Conservation (phyloP, 1,140 invertebrate species). For the Drosophila bocki region DNA sequence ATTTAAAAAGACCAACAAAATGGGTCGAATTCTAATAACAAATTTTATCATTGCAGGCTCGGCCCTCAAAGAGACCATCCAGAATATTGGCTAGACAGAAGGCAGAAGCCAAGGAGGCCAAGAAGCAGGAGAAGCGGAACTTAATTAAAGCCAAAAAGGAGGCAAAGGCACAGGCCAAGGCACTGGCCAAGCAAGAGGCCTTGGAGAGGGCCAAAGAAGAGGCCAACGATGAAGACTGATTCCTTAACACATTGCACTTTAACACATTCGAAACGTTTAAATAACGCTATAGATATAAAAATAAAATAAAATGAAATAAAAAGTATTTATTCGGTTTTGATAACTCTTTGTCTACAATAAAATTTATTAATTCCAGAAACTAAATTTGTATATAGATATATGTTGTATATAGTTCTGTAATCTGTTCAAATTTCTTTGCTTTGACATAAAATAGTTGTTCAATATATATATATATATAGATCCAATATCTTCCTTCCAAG, state of each 20-base stretch:
- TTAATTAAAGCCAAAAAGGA: not conserved
- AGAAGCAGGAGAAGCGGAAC: not conserved
- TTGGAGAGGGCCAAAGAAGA: constrained; percentile 13
- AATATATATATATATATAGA: constrained; percentile 39
- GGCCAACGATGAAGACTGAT: not conserved
- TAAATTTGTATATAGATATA: constrained; percentile 82
- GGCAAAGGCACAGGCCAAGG: not conserved
- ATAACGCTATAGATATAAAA: not conserved
- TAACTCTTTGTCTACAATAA: constrained; percentile 73
- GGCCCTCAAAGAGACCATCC: constrained; percentile 20
- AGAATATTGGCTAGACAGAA: constrained; percentile 4
- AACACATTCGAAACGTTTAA: not conserved
- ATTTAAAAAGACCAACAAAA: too few relatives aligned
- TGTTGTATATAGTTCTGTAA: constrained; percentile 69
- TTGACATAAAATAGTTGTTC: constrained; percentile 67
- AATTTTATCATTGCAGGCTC: not conserved
- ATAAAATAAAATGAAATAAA: not conserved
- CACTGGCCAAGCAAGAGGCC: constrained; percentile 2
- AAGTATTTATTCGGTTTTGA: constrained; percentile 24
- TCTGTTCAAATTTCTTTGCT: constrained; percentile 52
- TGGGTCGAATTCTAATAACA: rapidly evolving
- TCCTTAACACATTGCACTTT: not conserved
- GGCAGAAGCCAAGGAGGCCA: constrained; percentile 4
- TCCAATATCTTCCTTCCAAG: constrained; percentile 43
- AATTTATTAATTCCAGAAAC: constrained; percentile 83